These are phyloP conservation scores for Ephestia elutella DNA, from an alignment of 1,140 invertebrate genomes.

Conservation along the genomic window DNA sequence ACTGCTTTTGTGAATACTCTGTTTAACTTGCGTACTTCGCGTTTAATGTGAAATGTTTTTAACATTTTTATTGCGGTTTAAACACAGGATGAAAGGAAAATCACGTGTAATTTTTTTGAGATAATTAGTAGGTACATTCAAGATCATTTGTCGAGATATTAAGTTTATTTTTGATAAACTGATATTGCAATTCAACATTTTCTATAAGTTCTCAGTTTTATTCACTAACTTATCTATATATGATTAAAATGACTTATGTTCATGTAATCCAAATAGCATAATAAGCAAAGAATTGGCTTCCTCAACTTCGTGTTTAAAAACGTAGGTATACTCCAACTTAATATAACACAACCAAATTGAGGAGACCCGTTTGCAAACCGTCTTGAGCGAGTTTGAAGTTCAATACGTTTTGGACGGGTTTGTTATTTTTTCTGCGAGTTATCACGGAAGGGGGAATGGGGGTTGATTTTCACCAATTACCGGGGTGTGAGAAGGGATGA, in stretches of 20 bases:
- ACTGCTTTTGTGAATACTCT: not conserved
- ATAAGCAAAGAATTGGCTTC: not conserved
- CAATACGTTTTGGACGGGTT: not conserved
- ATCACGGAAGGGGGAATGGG: conserved; percentile 14
- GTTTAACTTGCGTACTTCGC: not conserved
- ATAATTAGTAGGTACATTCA: no score
- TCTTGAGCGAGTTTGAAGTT: not conserved
- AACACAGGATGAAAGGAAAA: no score
- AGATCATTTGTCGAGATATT: no score
- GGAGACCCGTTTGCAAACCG: not conserved
- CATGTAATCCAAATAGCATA: not conserved
- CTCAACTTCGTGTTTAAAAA: conserved; percentile 6
- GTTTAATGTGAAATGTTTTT: no score
- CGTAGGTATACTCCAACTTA: not conserved
- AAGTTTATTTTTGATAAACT: no score
- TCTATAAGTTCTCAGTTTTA: no score
- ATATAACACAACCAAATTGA: not conserved
- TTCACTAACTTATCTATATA: not conserved
- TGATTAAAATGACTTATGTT: not conserved
- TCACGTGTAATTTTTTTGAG: no score
- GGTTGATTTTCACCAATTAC: conserved; percentile 47
- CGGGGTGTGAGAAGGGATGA: conserved; percentile 22
- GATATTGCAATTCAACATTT: no score
- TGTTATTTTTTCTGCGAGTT: conserved; percentile 12
- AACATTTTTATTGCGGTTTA: no score